Percentiles rank a stretch among this genome's conserved stretches.
Conservation (phyloP, 1,140 invertebrate genomes). For the Achroia grisella region DNA sequence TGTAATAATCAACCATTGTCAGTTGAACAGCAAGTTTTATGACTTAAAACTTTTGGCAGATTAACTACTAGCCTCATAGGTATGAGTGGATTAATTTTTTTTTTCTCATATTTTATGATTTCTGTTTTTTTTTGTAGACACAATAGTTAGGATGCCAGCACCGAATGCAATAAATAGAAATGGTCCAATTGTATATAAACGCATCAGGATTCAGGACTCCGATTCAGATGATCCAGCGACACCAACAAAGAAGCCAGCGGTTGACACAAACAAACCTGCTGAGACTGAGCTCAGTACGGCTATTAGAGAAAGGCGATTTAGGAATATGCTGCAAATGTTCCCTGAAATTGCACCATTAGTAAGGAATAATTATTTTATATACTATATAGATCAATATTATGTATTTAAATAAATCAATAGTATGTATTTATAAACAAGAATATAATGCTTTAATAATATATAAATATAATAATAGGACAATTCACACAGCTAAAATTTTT, state of each 20-base stretch:
- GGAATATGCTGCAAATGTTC: conserved; percentile 71
- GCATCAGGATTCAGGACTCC: conserved; percentile 56
- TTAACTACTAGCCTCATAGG: no score
- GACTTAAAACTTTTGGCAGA: no score
- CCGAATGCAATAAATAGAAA: conserved; percentile 32
- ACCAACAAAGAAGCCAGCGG: conserved; percentile 46
- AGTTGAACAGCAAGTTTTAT: no score
- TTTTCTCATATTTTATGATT: no score
- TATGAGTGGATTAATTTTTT: no score
- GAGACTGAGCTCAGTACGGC: conserved; percentile 43
- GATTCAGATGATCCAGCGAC: conserved; percentile 58
- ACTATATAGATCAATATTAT: not conserved
- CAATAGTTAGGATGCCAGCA: conserved; percentile 44
- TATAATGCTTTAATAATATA: no score
- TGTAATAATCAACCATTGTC: no score
- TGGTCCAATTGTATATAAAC: conserved; percentile 50
- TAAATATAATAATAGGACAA: no score
- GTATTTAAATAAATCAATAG: no score
- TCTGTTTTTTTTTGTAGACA: conserved; percentile 17
- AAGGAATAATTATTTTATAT: conserved; percentile 14
- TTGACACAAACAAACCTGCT: not conserved
- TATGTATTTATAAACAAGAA: no score
- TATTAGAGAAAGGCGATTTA: conserved; percentile 58
- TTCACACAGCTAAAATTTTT: no score
- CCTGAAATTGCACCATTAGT: conserved; percentile 62